Percentiles rank a stretch among this genome's conserved stretches.
phyloP scores from a whole-genome alignment of 23 tunicate genomes.

The Corella eumyota region DNA sequence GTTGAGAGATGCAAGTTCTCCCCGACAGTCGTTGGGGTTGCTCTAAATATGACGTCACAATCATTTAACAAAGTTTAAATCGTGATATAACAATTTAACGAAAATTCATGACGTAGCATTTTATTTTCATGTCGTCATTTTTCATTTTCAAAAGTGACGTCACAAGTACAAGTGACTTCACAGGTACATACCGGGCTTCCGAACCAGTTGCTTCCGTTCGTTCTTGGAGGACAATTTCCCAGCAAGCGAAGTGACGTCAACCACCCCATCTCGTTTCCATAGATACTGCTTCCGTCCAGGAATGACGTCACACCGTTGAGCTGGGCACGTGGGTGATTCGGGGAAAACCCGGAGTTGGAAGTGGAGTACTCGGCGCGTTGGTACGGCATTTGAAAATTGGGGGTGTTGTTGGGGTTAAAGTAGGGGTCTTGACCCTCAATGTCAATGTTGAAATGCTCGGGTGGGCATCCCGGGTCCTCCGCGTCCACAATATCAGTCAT shows the following conservation, averaged over 20 bases:
- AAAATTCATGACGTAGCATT: too few species aligned
- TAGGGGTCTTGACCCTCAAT: slow-evolving; percentile 37
- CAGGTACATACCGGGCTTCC: slow-evolving; percentile 24
- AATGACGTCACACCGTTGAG: slow-evolving; percentile 52
- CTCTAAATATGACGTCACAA: slow-evolving; percentile 9
- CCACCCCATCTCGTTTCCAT: slow-evolving; percentile 35
- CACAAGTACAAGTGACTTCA: too few species aligned
- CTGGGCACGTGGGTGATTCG: slow-evolving; percentile 78
- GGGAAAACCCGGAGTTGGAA: slow-evolving; percentile 62
- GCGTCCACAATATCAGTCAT: slow-evolving; percentile 37
- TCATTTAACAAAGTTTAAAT: background rate
- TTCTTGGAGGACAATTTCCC: slow-evolving; percentile 10
- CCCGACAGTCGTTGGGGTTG: slow-evolving; percentile 47
- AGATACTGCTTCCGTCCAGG: slow-evolving; percentile 54
- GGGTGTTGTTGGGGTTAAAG: slow-evolving; percentile 31
- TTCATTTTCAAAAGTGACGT: too few species aligned
- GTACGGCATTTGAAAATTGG: slow-evolving; percentile 49
- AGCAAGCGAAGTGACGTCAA: slow-evolving; percentile 20
- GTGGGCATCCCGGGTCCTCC: slow-evolving; percentile 65
- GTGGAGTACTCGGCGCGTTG: slow-evolving; percentile 47
- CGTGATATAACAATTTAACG: too few species aligned
- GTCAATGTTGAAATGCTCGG: slow-evolving; percentile 63
- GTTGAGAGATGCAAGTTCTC: slow-evolving; percentile 44
- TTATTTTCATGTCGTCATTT: too few species aligned
- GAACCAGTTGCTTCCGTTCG: slow-evolving; percentile 10